A percentile compares a stretch with the other conserved stretches of the same genome.
These are phyloP conservation scores for Resseliella maxima DNA, from an alignment of 2,888 invertebrate species.

Conservation along the genomic window DNA sequence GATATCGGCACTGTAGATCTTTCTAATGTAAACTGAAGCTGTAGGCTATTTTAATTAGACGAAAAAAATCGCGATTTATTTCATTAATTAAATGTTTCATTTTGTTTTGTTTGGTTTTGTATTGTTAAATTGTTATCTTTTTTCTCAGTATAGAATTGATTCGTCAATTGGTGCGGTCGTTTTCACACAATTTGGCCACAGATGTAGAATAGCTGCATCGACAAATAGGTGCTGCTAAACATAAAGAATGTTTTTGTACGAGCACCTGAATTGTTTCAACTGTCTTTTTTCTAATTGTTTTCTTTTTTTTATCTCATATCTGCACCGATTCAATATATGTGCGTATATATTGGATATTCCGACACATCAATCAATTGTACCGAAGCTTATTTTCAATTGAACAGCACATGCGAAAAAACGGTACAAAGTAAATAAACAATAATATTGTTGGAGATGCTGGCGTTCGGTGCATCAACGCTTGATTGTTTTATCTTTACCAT, in stretches of 20 bases:
- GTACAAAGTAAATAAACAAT: conserved; percentile 5
- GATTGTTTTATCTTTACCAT: conserved; percentile 13
- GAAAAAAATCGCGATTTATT: not conserved
- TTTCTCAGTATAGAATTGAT: not conserved
- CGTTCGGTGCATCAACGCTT: not conserved
- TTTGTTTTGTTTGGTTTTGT: not conserved
- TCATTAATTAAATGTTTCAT: conserved; percentile 29
- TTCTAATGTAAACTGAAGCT: not conserved
- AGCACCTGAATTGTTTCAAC: not conserved
- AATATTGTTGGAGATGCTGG: not conserved
- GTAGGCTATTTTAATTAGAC: conserved; percentile 41
- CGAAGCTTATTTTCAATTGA: not conserved
- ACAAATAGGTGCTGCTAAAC: not conserved
- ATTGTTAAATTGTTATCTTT: not conserved
- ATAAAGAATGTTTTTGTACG: conserved; percentile 4
- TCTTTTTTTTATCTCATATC: not conserved
- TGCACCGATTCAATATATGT: not conserved
- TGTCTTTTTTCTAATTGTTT: not conserved
- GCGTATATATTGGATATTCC: conserved; percentile 2
- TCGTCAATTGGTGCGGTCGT: not conserved
- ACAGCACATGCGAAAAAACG: conserved; percentile 9
- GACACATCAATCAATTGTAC: conserved; percentile 43
- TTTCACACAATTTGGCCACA: conserved; percentile 40
- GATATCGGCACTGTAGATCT: not conserved
- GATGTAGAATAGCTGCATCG: not conserved